Evolutionary conservation across 2,888 invertebrate genomes (phyloP).

Genomic region (Smittia sp.): DNA sequence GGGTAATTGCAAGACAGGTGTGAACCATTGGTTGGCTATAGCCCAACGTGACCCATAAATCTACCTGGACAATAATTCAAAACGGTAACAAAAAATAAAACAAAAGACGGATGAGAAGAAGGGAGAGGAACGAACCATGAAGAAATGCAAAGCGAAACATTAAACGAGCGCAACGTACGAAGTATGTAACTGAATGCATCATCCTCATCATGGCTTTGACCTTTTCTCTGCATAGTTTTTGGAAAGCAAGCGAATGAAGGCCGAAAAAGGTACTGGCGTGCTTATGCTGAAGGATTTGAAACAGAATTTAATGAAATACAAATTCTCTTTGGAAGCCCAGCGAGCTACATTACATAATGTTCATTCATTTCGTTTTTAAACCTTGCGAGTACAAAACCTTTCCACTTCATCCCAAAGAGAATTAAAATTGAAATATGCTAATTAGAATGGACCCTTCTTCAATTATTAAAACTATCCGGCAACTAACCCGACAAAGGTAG

Average conservation of each 20-base stretch:
- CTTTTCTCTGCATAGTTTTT: not conserved
- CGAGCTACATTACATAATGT: not conserved
- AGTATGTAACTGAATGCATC: not conserved
- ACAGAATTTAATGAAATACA: not conserved
- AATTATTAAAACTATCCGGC: not conserved
- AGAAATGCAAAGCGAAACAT: not conserved
- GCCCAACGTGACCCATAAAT: slow-evolving; percentile 6
- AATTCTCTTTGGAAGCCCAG: not conserved
- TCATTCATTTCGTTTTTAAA: not conserved
- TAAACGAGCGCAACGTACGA: not conserved
- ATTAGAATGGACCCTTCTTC: slow-evolving; percentile 6
- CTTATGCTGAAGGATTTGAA: not conserved
- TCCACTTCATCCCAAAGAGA: not conserved
- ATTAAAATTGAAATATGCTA: slow-evolving; percentile 1
- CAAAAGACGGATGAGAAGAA: not conserved
- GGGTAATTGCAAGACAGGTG: not conserved
- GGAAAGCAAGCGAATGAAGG: not conserved
- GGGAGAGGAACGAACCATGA: not conserved
- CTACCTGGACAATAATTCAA: slow-evolving; percentile 16
- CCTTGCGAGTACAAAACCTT: not conserved
- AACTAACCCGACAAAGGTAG: not conserved
- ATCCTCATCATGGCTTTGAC: slow-evolving; percentile 1
- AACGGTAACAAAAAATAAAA: slow-evolving; percentile 9
- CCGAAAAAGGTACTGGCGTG: not conserved
- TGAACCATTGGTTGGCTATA: not conserved